Conservation (phyloP, 2,888 invertebrate genomes). For the Caenorhabditis imperialis region DNA sequence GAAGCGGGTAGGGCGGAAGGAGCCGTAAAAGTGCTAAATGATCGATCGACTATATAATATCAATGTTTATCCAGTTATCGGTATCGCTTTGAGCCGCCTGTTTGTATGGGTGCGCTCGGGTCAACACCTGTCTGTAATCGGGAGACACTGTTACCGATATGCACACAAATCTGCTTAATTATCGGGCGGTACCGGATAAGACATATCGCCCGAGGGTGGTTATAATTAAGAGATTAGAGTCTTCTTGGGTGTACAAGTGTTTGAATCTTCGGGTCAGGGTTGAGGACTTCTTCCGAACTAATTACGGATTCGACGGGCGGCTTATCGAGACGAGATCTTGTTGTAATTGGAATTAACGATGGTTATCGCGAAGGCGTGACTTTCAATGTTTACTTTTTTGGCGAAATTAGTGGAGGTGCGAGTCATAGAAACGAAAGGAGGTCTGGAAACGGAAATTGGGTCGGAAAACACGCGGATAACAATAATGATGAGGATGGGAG, state of each 20-base stretch:
- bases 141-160: conserved; percentile 11
- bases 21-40: background rate
- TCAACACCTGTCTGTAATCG: conserved; percentile 54
- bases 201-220: background rate
- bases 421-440: too few species aligned
- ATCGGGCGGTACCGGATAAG: conserved; percentile 27
- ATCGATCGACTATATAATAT: background rate
- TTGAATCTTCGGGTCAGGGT: conserved; percentile 47
- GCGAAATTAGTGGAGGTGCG: too few species aligned
- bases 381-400: too few species aligned
- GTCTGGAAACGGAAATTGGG: too few species aligned
- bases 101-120: conserved; percentile 43
- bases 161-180: conserved; percentile 46
- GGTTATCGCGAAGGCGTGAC: too few species aligned
- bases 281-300: too few species aligned
- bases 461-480: too few species aligned
- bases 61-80: conserved; percentile 22
- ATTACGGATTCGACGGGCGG: too few species aligned
- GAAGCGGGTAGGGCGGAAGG: background rate
- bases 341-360: too few species aligned
- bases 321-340: too few species aligned
- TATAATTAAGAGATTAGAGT: conserved; percentile 47
- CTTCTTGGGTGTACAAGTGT: conserved; percentile 34
- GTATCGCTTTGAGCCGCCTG: conserved; percentile 20
- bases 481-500: too few species aligned